Evolutionary conservation across 1,140 invertebrate genomes (phyloP), one percentile per base, ranked within the genome.

Genomic region (Drosophila persimilis): DNA sequence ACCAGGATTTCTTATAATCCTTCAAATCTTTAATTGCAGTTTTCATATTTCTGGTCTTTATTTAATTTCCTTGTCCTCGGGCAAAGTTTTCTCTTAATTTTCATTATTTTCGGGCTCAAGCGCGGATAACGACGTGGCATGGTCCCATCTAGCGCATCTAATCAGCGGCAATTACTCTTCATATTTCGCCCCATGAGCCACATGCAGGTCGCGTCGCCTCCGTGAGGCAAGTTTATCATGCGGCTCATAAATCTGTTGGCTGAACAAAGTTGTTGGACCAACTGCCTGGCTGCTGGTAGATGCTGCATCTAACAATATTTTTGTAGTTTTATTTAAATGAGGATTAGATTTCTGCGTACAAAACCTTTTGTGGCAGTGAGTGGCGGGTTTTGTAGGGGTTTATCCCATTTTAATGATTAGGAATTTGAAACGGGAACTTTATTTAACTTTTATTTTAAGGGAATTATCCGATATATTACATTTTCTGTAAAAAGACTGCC

Each of bases 161-260:
- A 80, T 63, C 63, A 80, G 44, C 41, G 51, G 69, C 56, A 76
- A 80, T 73, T 73, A 67, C 52, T 76, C 73, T 61, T 59, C 54
- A 79, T 55, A 76, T 67, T 50, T 50, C 24, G n/a, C n/a, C 47
- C 6, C 54, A 52, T 44, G 35, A 13, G 26, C 9, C n/a, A 22
- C 35, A 50, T 54, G 53, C 61, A 50, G 31, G 1, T 2, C 20
- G 24, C 26, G 13, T 43, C 8, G n/a, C 15, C 31, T 57, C 41
- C 8, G 13, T 13, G 24, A 60, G 9, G 41, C 26, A 9, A 71
- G 61, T 65, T 71, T 71, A 71, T 65, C 67, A 43, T 54, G 44
- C 20, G 31, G 24, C 29, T 50, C 50, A 60, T 65, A 72, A 65
- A 57, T 65, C 50, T 56, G 35, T 44, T 64, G 20, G 45, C 31